Conservation (phyloP, 2,113 vertebrate genomes). For the Dendrocopos noguchii region DNA sequence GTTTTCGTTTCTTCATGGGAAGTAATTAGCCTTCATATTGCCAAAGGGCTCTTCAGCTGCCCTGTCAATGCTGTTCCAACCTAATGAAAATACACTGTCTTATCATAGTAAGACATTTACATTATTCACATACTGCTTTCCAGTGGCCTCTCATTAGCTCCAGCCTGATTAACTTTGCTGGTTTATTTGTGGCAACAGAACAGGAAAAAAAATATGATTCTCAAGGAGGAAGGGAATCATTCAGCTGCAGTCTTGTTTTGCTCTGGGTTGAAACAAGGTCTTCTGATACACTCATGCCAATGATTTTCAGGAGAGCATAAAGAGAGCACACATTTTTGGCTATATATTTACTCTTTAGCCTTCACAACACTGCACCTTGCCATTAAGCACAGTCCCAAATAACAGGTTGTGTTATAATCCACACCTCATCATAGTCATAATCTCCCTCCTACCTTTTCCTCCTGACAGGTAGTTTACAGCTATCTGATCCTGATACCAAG, state of each 20-base stretch:
- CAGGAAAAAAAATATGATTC: neutral
- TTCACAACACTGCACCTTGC: constrained; percentile 3
- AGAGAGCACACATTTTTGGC: neutral
- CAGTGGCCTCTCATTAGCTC: constrained; percentile 49
- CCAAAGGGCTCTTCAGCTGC: constrained; percentile 75
- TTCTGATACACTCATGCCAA: neutral
- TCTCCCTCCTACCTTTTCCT: constrained; percentile 6
- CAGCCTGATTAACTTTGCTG: constrained; percentile 7
- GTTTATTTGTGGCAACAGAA: constrained; percentile 16
- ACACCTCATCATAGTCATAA: constrained; percentile 12
- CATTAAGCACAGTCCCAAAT: constrained; percentile 3
- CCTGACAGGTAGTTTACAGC: constrained; percentile 29
- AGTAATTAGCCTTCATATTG: constrained; percentile 78
- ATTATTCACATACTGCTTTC: constrained; percentile 57
- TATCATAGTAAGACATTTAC: constrained; percentile 42
- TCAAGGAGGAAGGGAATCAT: neutral
- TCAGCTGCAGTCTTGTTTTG: neutral
- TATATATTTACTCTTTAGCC: neutral
- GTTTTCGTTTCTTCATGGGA: constrained; percentile 71
- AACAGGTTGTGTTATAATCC: constrained; percentile 4
- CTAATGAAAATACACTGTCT: constrained; percentile 59
- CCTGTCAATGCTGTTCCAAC: constrained; percentile 59
- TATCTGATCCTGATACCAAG: neutral
- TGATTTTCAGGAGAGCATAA: neutral
- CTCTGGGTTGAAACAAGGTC: neutral